Base-by-base conservation (phyloP, 53 echinoderm and acorn worm genomes). In the Paelopatides confundens region DNA sequence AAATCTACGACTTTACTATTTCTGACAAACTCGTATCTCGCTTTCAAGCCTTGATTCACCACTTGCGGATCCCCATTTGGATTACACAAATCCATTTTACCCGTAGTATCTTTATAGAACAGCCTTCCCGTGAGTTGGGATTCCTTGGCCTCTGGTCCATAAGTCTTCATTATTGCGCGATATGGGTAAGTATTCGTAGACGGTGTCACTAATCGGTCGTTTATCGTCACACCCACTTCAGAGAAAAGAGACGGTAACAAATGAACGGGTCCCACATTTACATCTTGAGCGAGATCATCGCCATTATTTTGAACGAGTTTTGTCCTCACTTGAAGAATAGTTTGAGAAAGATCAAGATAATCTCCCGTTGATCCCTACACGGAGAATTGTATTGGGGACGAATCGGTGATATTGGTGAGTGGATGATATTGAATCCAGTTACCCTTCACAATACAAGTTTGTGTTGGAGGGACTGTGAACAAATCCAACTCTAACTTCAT, bases 91-190 rank as follows among this genome's bases (percentile, higher is more conserved):
- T 92, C 95, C 90, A 95, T 92, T 77, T 66, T 68, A n/a, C 91
- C 93, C 0, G 93, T 84, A 2, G 87, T 83, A 65, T 93, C 90
- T 89, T 95, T 95, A 40, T 91, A 93, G 77, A 93, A 95, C n/a
- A 93, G 52, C 1, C 86, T 67, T 26, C 76, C 81, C 1, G 91
- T 93, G 27, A 89, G 85, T 27, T 93, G 91, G 36, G 93, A 93
- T 86, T 88, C 76, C 51, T 95, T 95, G 3, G 95, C 88, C 0
- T 86, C 69, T 0, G 87, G 69, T 11, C 92, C 92, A 63, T 90
- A 94, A 15, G 92, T 68, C 87, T 87, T 92, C 90, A 92, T 14
- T n/a, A 85, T 62, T 3, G 94, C 85, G 9, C 92, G 17, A 46
- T 94, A 92, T 15, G 94, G 85, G 71, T 92, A 94, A 18, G 87